Evolutionary conservation across 1,140 invertebrate genomes (phyloP).

Genomic region (Drosophila teissieri): DNA sequence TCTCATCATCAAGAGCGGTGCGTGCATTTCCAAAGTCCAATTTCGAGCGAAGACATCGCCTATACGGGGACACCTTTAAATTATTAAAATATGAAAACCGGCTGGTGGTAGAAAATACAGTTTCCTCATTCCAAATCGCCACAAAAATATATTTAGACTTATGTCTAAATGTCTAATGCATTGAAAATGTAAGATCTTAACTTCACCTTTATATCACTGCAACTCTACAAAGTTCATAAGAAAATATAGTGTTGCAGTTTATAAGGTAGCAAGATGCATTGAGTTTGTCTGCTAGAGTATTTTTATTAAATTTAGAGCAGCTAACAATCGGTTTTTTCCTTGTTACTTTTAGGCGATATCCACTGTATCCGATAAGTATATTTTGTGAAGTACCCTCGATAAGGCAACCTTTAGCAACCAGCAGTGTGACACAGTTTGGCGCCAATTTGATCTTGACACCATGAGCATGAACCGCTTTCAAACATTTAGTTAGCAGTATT

Average conservation of each 20-base stretch:
- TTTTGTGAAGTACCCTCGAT: conserved; percentile 40
- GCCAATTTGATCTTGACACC: conserved; percentile 44
- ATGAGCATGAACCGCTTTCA: conserved; percentile 43
- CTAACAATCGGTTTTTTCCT: not conserved
- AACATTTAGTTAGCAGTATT: conserved; percentile 15
- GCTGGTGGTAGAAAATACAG: too few relatives aligned
- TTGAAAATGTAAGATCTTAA: too few relatives aligned
- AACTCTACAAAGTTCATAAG: too few relatives aligned
- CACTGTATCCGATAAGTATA: conserved; percentile 24
- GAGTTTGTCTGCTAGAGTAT: too few relatives aligned
- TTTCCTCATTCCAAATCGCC: too few relatives aligned
- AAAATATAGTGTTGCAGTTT: too few relatives aligned
- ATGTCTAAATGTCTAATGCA: too few relatives aligned
- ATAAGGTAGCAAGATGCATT: too few relatives aligned
- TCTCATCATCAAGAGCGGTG: conserved; percentile 73
- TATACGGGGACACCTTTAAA: too few relatives aligned
- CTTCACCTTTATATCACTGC: too few relatives aligned
- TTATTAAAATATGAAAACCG: not conserved
- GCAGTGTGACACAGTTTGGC: conserved; percentile 45
- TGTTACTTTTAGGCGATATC: not conserved
- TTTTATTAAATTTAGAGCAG: too few relatives aligned
- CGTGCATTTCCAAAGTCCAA: conserved; percentile 31
- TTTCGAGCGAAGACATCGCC: not conserved
- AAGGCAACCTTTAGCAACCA: conserved; percentile 20
- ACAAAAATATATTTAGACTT: too few relatives aligned